Conservation (phyloP, 2,113 vertebrate genomes). For the Sylvietta virens region DNA sequence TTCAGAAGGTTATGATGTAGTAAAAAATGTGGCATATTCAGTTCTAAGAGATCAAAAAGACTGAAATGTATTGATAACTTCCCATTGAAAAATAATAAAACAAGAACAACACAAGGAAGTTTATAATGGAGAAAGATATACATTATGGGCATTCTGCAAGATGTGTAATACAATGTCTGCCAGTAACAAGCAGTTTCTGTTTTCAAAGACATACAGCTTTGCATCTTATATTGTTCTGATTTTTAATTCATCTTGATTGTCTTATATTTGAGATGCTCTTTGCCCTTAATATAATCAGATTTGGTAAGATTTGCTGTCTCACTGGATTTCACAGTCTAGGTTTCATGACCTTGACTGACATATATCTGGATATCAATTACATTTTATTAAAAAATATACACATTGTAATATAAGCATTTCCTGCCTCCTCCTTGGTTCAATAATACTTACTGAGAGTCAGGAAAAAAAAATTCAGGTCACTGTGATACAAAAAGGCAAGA, state of each 20-base stretch:
- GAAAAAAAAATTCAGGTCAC: background rate
- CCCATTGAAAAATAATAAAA: background rate
- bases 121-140: background rate
- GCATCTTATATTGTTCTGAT: background rate
- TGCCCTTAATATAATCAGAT: background rate
- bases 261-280: background rate
- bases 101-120: background rate
- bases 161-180: background rate
- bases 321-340: background rate
- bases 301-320: background rate
- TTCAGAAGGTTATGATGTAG: background rate
- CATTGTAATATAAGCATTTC: background rate
- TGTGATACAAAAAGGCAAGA: background rate
- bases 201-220: background rate
- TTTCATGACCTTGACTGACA: background rate
- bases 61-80: background rate
- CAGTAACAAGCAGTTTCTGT: background rate
- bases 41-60: background rate
- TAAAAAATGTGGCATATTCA: background rate
- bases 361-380: background rate
- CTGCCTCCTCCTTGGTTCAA: background rate
- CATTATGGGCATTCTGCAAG: background rate
- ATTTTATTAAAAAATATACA: background rate
- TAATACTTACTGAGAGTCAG: background rate
- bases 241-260: background rate